These are phyloP conservation scores for Tenthredo amoena DNA, from an alignment of 2,888 invertebrate species.

Conservation along the genomic window DNA sequence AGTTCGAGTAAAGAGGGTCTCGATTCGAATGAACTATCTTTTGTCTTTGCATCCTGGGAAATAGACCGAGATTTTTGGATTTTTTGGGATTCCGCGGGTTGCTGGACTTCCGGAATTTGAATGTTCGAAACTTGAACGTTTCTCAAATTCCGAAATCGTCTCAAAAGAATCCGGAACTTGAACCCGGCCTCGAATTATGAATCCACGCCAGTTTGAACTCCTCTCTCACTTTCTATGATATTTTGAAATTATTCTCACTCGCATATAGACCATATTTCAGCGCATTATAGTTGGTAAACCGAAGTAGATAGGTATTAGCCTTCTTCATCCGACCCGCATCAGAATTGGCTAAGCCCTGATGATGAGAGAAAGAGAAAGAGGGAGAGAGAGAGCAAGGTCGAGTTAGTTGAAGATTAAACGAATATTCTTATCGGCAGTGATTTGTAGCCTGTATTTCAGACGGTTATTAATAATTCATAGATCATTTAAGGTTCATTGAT, in stretches of 20 bases:
- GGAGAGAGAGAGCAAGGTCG: background rate
- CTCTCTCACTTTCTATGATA: background rate
- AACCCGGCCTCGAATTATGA: too few species aligned
- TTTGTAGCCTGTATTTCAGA: conserved; percentile 17
- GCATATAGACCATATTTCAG: background rate
- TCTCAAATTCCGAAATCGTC: too few species aligned
- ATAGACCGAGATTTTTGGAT: too few species aligned
- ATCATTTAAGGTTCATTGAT: conserved; percentile 9
- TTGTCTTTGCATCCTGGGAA: too few species aligned
- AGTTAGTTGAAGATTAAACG: conserved; percentile 22
- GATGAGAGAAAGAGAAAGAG: background rate
- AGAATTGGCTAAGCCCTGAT: conserved; percentile 4
- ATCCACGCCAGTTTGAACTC: background rate
- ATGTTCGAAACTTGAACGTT: too few species aligned
- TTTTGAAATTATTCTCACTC: background rate
- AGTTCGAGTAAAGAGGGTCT: too few species aligned
- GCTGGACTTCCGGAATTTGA: too few species aligned
- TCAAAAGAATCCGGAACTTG: too few species aligned
- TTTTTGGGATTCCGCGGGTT: too few species aligned
- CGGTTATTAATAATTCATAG: conserved; percentile 31
- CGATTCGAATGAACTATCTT: too few species aligned
- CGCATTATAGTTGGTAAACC: background rate
- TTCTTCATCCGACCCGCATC: conserved; percentile 32
- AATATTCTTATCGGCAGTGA: conserved; percentile 23
- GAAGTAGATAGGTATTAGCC: background rate